Percentiles rank a stretch among this genome's conserved stretches.
phyloP scores from a whole-genome alignment of 2,797 vertebrate species.

The Melanotaenia trifasciata region DNA sequence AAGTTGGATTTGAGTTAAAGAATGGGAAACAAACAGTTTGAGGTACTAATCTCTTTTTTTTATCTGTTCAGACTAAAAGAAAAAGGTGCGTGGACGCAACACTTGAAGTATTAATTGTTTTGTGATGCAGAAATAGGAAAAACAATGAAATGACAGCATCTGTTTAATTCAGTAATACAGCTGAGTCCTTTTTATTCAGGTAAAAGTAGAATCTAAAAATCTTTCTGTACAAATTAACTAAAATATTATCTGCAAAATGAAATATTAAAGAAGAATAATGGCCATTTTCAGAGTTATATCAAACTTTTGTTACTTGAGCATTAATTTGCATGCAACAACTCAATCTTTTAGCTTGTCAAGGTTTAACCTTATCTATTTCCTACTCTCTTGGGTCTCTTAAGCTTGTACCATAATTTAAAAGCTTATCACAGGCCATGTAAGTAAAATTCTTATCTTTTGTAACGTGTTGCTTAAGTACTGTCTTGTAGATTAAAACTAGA shows the following conservation, averaged over 20 bases:
- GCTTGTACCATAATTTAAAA: not conserved
- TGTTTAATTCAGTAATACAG: not conserved
- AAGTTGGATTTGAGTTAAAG: slow-evolving; percentile 5
- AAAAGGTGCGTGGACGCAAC: not conserved
- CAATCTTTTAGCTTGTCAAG: not conserved
- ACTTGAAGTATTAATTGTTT: not conserved
- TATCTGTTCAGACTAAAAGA: not conserved
- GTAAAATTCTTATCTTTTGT: not conserved
- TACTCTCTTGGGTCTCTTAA: not conserved
- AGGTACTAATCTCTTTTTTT: not conserved
- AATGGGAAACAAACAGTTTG: not conserved
- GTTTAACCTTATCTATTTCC: not conserved
- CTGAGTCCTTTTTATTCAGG: not conserved
- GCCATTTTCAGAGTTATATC: not conserved
- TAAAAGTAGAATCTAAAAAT: not conserved
- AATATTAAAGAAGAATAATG: not conserved
- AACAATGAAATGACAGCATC: not conserved
- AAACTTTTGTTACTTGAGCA: not conserved
- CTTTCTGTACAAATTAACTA: too few relatives aligned
- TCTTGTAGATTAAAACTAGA: not conserved
- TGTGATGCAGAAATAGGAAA: not conserved
- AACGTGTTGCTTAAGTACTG: not conserved
- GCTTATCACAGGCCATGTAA: not conserved
- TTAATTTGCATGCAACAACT: not conserved
- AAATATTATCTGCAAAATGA: not conserved